Evolutionary conservation across 2,113 vertebrate species (phyloP).

Genomic region (Apistogramma diplotaenia): DNA sequence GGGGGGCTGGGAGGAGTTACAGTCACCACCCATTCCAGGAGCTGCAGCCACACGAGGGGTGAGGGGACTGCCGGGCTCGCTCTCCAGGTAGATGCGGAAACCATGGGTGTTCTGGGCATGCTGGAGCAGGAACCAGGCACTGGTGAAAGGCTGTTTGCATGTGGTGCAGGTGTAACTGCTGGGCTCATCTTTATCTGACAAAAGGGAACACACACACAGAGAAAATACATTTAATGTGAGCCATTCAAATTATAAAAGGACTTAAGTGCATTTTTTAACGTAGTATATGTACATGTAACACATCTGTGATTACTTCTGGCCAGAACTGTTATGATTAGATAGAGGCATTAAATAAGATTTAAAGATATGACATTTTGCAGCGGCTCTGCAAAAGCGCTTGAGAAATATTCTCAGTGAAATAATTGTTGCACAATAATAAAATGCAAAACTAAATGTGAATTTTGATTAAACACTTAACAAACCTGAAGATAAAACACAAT

Average conservation of each 20-base stretch:
- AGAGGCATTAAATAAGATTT: not conserved
- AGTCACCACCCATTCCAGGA: slow-evolving; percentile 95
- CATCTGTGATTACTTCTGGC: not conserved
- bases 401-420: not conserved
- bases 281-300: not conserved
- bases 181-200: slow-evolving; percentile 97
- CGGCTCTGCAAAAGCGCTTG: not conserved
- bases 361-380: not conserved
- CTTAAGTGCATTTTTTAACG: not conserved
- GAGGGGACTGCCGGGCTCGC: slow-evolving; percentile 94
- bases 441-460: not conserved
- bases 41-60: slow-evolving; percentile 94
- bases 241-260: not conserved
- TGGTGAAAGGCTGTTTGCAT: slow-evolving; percentile 99
- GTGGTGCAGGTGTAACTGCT: slow-evolving; percentile 99
- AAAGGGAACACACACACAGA: slow-evolving; percentile 68
- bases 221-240: not conserved
- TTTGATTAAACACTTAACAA: not conserved
- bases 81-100: slow-evolving; percentile 99
- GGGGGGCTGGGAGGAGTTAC: slow-evolving; percentile 93
- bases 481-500: slow-evolving; percentile 30
- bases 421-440: not conserved
- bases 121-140: slow-evolving; percentile 99
- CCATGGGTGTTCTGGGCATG: slow-evolving; percentile 99
- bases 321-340: not conserved